Percentiles rank a stretch among this genome's conserved stretches.
phyloP scores from a whole-genome alignment of 1,140 invertebrate species.

The Pogonomyrmex californicus region DNA sequence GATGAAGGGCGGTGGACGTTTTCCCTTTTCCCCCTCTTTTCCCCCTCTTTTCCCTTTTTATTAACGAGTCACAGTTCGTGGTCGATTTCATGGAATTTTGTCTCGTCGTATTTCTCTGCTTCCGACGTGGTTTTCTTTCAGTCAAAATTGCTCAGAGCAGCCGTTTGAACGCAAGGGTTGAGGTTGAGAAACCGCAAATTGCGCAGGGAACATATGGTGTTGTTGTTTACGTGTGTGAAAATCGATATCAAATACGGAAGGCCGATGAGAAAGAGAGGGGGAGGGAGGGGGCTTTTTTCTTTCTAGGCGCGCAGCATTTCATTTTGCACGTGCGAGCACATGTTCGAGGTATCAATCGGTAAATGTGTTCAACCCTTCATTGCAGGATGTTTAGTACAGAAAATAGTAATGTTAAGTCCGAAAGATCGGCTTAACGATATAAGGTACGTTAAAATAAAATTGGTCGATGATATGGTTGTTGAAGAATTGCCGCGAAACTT shows the following conservation, averaged over 20 bases:
- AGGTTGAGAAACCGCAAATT: conserved; percentile 36
- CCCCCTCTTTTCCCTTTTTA: neutral
- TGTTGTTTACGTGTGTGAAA: conserved; percentile 50
- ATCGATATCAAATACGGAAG: conserved; percentile 44
- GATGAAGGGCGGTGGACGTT: neutral
- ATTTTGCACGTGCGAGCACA: conserved; percentile 37
- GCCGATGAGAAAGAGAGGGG: neutral
- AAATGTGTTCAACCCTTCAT: neutral
- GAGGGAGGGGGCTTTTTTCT: neutral
- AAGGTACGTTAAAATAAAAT: conserved; percentile 1
- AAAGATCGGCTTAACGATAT: neutral
- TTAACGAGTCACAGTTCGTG: conserved; percentile 15
- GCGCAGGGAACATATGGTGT: conserved; percentile 14
- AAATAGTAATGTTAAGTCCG: neutral
- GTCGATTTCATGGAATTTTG: conserved; percentile 27
- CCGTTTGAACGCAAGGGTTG: conserved; percentile 3
- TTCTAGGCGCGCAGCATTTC: neutral
- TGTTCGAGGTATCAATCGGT: conserved; percentile 2
- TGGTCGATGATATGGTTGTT: neutral
- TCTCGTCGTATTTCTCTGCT: neutral
- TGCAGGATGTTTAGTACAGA: neutral
- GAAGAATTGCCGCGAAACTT: neutral
- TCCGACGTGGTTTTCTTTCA: conserved; percentile 27
- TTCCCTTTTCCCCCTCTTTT: conserved; percentile 24
- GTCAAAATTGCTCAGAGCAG: neutral